Base-by-base conservation (phyloP, 2,113 vertebrate genomes). In the Prionailurus bengalensis region DNA sequence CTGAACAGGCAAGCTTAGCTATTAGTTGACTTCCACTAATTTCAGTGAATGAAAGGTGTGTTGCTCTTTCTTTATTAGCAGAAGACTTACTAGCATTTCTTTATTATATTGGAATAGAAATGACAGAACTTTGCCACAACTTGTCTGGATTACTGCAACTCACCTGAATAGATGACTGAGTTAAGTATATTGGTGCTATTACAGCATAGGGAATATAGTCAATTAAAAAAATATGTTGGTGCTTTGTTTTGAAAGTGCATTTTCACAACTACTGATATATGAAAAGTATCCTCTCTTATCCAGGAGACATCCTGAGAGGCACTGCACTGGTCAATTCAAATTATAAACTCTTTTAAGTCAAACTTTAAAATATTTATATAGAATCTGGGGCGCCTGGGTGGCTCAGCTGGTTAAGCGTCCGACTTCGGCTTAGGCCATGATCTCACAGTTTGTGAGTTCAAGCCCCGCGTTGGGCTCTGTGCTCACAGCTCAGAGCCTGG, bases 341-440 rank as follows among this genome's bases (percentile, higher is more conserved):
- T 53, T 74, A 58, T 25, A 66, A 76, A 65, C 16, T 23, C 63
- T 95, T 68, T 79, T 17, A 90, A 89, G 63, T 53, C 71, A 66
- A 70, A 65, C 39, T 96, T 58, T 8, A 74, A 91, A 92, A 63
- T 33, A 79, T 65, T 91, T 87, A 82, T 25, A 27, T 63, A 89
- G 71, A 84, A 73, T 45, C 45, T 45, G 45, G 45, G 7, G 45
- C 45, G 1, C 45, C 45, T 45, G 45, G 8, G 45, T 45, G 45
- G 45, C 45, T 45, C 45, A 45, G 45, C 45, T 45, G 45, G 45
- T 45, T 45, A 45, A 45, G 45, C 45, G 1, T 45, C 45, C 0
- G 45, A 45, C 45, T 45, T 45, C 8, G 45, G 45, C 45, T 45
- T 7, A 45, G 45, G 45, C 45, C 45, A 45, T 45, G 45, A 45